Conservation (phyloP, 2,888 invertebrate genomes). For the Dermolepida albohirtum region DNA sequence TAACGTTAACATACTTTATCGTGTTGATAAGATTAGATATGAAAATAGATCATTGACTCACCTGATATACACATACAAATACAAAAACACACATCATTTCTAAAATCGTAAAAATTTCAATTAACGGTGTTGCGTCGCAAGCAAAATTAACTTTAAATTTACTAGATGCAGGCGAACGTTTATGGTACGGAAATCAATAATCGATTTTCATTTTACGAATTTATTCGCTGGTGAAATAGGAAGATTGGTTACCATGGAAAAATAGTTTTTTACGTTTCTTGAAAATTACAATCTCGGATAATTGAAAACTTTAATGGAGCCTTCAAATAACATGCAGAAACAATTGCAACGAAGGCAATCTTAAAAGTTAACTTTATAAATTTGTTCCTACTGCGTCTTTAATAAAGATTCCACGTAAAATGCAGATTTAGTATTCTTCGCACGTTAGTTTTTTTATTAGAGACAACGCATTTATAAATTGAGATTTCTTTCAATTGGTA, state of each 20-base stretch:
- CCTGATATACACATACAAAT: slow-evolving; percentile 27
- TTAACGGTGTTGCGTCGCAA: too few species aligned
- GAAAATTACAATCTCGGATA: slow-evolving; percentile 5
- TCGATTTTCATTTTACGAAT: slow-evolving; percentile 16
- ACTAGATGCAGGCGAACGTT: not conserved
- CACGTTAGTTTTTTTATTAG: too few species aligned
- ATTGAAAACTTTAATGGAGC: too few species aligned
- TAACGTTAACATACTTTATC: not conserved
- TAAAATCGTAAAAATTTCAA: too few species aligned
- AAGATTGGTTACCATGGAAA: not conserved
- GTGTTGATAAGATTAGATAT: slow-evolving; percentile 45
- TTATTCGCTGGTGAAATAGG: not conserved
- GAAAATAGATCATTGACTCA: slow-evolving; percentile 45
- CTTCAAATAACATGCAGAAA: too few species aligned
- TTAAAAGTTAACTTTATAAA: not conserved
- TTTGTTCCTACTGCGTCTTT: not conserved
- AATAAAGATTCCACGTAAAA: too few species aligned
- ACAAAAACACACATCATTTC: too few species aligned
- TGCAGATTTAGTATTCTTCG: too few species aligned
- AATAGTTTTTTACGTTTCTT: slow-evolving; percentile 2
- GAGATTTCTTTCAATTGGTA: too few species aligned
- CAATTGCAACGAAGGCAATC: too few species aligned
- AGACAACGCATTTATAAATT: too few species aligned
- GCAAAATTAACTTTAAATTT: not conserved
- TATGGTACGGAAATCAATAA: not conserved